Conservation (phyloP, 2,797 vertebrate species). For the Phrynocephalus vlangalii region DNA sequence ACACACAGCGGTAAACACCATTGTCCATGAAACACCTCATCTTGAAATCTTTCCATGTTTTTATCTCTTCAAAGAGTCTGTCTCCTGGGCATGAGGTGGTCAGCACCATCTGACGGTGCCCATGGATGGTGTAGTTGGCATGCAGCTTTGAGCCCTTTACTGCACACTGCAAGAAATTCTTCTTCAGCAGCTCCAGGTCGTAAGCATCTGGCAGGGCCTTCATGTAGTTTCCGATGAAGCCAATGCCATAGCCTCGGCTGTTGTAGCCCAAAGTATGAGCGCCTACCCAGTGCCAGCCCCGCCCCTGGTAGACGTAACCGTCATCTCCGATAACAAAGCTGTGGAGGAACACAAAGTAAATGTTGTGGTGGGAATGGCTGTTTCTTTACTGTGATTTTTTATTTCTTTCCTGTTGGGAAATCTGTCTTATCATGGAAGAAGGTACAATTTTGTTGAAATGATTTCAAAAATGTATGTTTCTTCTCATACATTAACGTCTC, state of each 20-base stretch:
- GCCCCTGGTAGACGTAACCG: slow-evolving; percentile 90
- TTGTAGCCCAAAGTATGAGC: slow-evolving; percentile 87
- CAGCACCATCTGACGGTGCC: slow-evolving; percentile 85
- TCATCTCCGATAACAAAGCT: slow-evolving; percentile 91
- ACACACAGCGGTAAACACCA: fast-evolving
- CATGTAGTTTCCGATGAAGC: slow-evolving; percentile 88
- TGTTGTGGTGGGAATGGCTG: background rate
- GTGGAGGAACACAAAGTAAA: background rate
- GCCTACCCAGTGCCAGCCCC: slow-evolving; percentile 84
- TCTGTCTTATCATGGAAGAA: background rate
- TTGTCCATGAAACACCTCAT: slow-evolving; percentile 50
- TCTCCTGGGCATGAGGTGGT: slow-evolving; percentile 85
- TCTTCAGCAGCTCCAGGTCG: slow-evolving; percentile 76
- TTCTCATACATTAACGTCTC: background rate
- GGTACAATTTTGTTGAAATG: background rate
- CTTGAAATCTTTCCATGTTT: slow-evolving; percentile 83
- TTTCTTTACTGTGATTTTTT: no score
- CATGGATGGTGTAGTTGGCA: slow-evolving; percentile 79
- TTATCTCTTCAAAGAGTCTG: slow-evolving; percentile 83
- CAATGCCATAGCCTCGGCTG: slow-evolving; percentile 82
- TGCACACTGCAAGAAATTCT: slow-evolving; percentile 79
- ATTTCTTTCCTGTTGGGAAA: no score
- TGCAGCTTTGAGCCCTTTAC: slow-evolving; percentile 73
- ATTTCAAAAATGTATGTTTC: background rate
- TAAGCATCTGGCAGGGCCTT: slow-evolving; percentile 71